These are phyloP conservation scores for Perognathus longimembris DNA, from an alignment of 2,113 vertebrate species.

Conservation along the genomic window DNA sequence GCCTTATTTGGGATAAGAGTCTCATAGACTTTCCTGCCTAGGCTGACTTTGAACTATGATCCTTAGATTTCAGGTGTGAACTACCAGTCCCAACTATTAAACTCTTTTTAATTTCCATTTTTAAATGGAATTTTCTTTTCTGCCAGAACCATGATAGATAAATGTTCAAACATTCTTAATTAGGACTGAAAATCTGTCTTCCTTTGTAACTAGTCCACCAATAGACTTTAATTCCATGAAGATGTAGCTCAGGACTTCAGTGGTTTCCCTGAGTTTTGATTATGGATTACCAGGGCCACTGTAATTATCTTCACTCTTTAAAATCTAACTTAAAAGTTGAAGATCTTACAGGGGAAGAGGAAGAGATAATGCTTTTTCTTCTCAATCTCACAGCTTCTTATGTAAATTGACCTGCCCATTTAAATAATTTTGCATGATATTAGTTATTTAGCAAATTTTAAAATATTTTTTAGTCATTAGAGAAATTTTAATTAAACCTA, in stretches of 20 bases:
- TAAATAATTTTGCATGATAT: not conserved
- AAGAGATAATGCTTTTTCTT: not conserved
- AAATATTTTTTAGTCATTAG: not conserved
- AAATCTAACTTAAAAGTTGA: not conserved
- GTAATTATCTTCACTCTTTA: not conserved
- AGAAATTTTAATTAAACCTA: conserved; percentile 32
- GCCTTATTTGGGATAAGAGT: too few relatives aligned
- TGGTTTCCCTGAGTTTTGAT: not conserved
- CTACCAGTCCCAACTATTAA: not conserved
- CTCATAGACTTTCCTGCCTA: too few relatives aligned
- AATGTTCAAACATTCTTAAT: not conserved
- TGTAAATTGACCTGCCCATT: not conserved
- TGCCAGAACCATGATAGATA: not conserved
- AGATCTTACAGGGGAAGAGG: too few relatives aligned
- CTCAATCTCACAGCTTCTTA: not conserved
- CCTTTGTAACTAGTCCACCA: not conserved
- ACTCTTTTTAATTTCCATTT: not conserved
- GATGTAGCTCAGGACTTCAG: not conserved
- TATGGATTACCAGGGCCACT: not conserved
- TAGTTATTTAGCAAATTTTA: not conserved
- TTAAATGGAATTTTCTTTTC: not conserved
- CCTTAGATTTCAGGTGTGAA: too few relatives aligned
- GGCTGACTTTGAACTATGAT: too few relatives aligned
- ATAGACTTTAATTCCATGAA: not conserved
- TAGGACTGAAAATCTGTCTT: not conserved